phyloP scores from a whole-genome alignment of 1,140 invertebrate species.

The Condylostylus longicornis region DNA sequence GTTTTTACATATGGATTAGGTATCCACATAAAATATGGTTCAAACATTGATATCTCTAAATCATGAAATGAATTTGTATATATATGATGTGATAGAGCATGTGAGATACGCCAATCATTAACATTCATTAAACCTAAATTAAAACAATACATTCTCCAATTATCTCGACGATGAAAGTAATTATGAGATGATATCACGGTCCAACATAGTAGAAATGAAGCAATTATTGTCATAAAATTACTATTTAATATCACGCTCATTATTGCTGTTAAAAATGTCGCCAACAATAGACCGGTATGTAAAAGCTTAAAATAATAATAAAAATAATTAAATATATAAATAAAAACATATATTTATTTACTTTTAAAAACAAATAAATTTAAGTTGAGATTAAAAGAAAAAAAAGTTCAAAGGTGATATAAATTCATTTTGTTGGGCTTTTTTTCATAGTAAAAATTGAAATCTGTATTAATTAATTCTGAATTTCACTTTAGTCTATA shows the following conservation, averaged over 20 bases:
- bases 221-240: conserved; percentile 29
- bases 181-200: conserved; percentile 53
- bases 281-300: conserved; percentile 28
- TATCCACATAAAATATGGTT: conserved; percentile 55
- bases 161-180: conserved; percentile 66
- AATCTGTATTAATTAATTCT: too few species aligned
- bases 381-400: too few species aligned
- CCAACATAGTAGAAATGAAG: conserved; percentile 41
- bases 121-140: conserved; percentile 47
- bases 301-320: conserved; percentile 21
- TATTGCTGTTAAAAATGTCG: conserved; percentile 36
- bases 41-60: conserved; percentile 51
- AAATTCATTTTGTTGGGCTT: too few species aligned
- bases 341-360: too few species aligned
- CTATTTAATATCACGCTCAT: conserved; percentile 36
- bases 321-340: too few species aligned
- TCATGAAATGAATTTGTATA: conserved; percentile 67
- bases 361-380: too few species aligned
- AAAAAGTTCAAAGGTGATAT: too few species aligned
- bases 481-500: too few species aligned
- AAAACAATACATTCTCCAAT: conserved; percentile 68
- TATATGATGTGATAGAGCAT: conserved; percentile 63
- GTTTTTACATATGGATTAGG: conserved; percentile 37
- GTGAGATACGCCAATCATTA: conserved; percentile 60
- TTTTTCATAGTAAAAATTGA: too few species aligned